phyloP scores from a whole-genome alignment of 92 coral and sea anemone genomes.

The Plumapathes pennacea region DNA sequence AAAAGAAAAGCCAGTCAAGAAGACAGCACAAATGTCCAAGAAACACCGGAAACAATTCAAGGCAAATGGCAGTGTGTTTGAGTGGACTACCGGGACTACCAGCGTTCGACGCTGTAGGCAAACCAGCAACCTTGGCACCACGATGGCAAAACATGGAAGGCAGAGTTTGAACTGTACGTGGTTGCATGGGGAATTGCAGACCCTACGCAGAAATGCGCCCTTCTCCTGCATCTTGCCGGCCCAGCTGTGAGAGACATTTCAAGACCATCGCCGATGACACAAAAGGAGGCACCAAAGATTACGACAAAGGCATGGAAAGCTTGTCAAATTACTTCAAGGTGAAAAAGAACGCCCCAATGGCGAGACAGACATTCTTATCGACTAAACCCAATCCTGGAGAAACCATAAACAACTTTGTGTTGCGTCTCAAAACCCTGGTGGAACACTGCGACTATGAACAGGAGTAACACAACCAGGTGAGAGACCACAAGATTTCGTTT shows the following conservation, averaged over 20 bases:
- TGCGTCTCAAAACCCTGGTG: constrained; percentile 21
- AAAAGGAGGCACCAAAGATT: constrained; percentile 36
- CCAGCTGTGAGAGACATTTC: constrained; percentile 34
- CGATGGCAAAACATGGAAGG: constrained; percentile 46
- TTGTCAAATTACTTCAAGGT: constrained; percentile 29
- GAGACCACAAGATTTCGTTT: constrained; percentile 34
- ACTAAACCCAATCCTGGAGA: constrained; percentile 30
- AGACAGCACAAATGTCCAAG: too few relatives aligned
- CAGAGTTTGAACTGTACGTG: constrained; percentile 35
- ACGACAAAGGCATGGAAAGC: constrained; percentile 28
- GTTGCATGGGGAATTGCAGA: constrained; percentile 7
- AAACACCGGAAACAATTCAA: too few relatives aligned
- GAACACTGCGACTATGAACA: constrained; percentile 45
- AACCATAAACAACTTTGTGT: constrained; percentile 38
- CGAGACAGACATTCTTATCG: constrained; percentile 35
- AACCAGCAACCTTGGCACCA: constrained; percentile 48
- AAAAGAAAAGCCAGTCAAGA: too few relatives aligned
- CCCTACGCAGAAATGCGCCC: constrained; percentile 20
- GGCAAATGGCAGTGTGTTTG: constrained; percentile 52
- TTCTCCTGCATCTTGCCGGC: constrained; percentile 53
- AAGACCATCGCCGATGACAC: constrained; percentile 4
- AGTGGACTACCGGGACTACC: constrained; percentile 42
- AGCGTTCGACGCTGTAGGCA: constrained; percentile 50
- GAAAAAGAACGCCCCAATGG: constrained; percentile 44
- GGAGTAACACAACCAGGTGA: constrained; percentile 45